Percentiles rank a stretch among this genome's conserved stretches.
phyloP scores from a whole-genome alignment of 2,888 invertebrate species.

The Protodeltote pygarga region DNA sequence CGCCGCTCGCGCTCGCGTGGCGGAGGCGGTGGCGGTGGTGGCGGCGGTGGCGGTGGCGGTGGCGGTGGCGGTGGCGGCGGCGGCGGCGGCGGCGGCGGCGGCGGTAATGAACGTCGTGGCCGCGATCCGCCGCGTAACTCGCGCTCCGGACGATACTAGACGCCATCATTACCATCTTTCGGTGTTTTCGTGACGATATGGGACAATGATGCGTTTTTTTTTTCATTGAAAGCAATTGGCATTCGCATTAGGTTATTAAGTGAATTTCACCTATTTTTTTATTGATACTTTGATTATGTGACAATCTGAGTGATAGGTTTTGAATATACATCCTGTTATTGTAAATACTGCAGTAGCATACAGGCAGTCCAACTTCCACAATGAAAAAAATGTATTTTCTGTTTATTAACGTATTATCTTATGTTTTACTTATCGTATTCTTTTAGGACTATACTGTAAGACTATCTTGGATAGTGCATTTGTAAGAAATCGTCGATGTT shows the following conservation, averaged over 20 bases:
- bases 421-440: slow-evolving; percentile 3
- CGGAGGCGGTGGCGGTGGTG: too few relatives aligned
- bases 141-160: slow-evolving; percentile 85
- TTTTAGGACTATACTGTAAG: slow-evolving; percentile 26
- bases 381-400: slow-evolving; percentile 11
- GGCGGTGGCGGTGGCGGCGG: too few relatives aligned
- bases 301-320: slow-evolving; percentile 4
- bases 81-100: too few relatives aligned
- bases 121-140: slow-evolving; percentile 85
- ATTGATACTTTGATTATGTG: slow-evolving; percentile 9
- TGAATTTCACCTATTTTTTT: too few relatives aligned
- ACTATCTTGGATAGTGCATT: slow-evolving; percentile 52
- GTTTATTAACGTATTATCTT: slow-evolving; percentile 18
- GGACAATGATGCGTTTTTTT: too few relatives aligned
- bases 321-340: slow-evolving; percentile 4
- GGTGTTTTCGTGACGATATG: background rate
- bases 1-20: slow-evolving; percentile 88
- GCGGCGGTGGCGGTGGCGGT: too few relatives aligned
- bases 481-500: slow-evolving; percentile 65
- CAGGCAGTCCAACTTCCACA: slow-evolving; percentile 17
- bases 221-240: too few relatives aligned
- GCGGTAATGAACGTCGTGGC: too few relatives aligned
- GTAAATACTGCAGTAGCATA: slow-evolving; percentile 49
- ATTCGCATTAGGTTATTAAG: too few relatives aligned
- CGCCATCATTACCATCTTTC: slow-evolving; percentile 2